Base-by-base conservation (phyloP, 1,140 invertebrate genomes). In the Bombus picipes region DNA sequence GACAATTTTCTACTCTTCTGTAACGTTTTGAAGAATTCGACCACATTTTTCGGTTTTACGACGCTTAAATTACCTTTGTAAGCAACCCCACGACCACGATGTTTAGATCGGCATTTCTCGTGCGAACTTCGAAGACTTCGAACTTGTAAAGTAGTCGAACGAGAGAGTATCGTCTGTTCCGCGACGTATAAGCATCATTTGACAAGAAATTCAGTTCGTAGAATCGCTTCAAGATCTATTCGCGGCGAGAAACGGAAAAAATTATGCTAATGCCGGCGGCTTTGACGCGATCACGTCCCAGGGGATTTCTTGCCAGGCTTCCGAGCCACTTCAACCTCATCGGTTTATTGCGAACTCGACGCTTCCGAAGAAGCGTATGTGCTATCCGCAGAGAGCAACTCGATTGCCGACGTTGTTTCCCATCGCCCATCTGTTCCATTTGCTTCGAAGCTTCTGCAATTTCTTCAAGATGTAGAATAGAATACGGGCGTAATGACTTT, bases 391-490 rank as follows among this genome's bases (percentile, higher is more conserved):
- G 13, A 53, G 34, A 41, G 71, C 15, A 39, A 39, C 34, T 22
- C 32, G 41, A 65, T 65, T 8, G 18, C 68, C 76, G 1, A 13
- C 59, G 74, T 86, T 85, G 78, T 85, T 81, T 72, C 62, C 66
- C 37, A 87, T 88, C 85, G 47, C 18, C 66, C 78, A 88, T 86
- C 78, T 86, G 83, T 79, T 79, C 81, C 70, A 43, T 73, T 83
- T 37, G 47, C 32, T n/a, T 57, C 59, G 25, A 39, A 28, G 70
- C 62, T n/a, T 25, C 0, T 28, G 59, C 65, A 59, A 85, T 84
- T 85, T 81, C 74, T 53, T 70, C 43, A 4, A n/a, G 65, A 76
- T 13, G 39, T 47, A 32, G 74, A 70, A 43, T 43, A 59, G 37
- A 83, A 41, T 75, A 65, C 43, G 78, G 57, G 37, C 65, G 59